Base-by-base conservation (phyloP, 2,113 vertebrate genomes). In the Tympanuchus pallidicinctus region DNA sequence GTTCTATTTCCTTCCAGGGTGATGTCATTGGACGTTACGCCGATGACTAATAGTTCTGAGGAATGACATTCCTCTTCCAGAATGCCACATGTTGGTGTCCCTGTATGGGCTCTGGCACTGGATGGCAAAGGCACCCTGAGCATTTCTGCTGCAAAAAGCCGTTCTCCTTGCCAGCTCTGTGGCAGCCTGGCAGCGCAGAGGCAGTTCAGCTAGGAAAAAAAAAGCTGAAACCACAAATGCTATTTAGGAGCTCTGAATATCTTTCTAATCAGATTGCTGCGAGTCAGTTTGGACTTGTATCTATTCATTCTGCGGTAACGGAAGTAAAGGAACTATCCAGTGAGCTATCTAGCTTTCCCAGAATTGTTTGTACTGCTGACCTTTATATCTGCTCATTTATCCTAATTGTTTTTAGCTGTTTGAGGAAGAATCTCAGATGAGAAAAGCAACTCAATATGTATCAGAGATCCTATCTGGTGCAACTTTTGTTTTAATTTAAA, bases 241-340 rank as follows among this genome's bases (percentile, higher is more conserved):
- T 87, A 24, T 92, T 90, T 96, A 79, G 74, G 86, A 94, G 81
- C 81, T 60, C 76, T 93, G 88, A 85, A 85, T 95, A 93, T 95
- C 90, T 95, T 90, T 95, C 90, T 92, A 56, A 95, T 95, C 94
- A 92, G 92, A 93, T 95, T 42, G 73, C 81, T 90, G 93, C 75
- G 93, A 95, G 93, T 94, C 52, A 38, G 63, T 95, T 95, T 97
- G 93, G 94, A 97, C 94, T 86, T 89, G 94, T 93, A 95, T 96
- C 95, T 95, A 94, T 85, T 97, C 90, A 95, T 97, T 97, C 94
- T 95, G 95, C 3, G 89, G 94, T 94, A 94, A 95, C 89, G 93
- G 96, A 97, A 95, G 95, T 95, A n/a, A 89, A 94, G 93, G 94
- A 92, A 97, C 90, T 95, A 97, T 97, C 93, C 95, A 95, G 86